Evolutionary conservation across 2,797 vertebrate genomes (phyloP), one percentile per base, ranked within the genome.

Genomic region (Chrysocyon brachyurus): DNA sequence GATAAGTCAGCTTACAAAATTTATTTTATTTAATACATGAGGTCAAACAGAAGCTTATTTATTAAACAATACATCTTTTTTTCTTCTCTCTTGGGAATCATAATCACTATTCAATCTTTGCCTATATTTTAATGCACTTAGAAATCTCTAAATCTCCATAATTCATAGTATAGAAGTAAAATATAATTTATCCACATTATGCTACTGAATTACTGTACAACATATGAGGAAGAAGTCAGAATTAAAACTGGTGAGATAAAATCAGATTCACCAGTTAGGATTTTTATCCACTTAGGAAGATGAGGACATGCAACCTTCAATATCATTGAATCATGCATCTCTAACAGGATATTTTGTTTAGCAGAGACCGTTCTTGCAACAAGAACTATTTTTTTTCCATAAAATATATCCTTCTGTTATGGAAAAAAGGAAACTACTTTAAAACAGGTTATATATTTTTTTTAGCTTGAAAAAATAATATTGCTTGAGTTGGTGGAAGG

Each of bases 351-450:
- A 52, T 82, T 81, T 91, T 96, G 91, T 97, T 97, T 96, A 96
- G 90, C 82, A 90, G 16, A 94, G 33, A 90, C 95, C 11, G 90
- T 98, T 95, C 98, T 87, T 97, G 94, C 26, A 79, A 89, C 57
- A 97, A 97, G 86, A 97, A 91, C 88, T 78, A 91, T 87, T 97
- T 96, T 98, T 97, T 97, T 46, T 26, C 14, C 26, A 98, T 82
- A 83, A 97, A 64, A 98, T 36, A 98, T 97, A 93, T 63, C 64
- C 33, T 94, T 49, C n/a, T 86, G 28, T 79, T 85, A 70, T 46
- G 36, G 59, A 17, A 84, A 49, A 79, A 94, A 33, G n/a, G 49
- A 84, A 93, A 90, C 40, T 26, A 40, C 68, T 97, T 91, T 83
- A 57, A 97, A 94, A 61, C 36, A 91, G 94, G 94, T 93, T 73